These are phyloP conservation scores for Aptenodytes forsteri DNA, from an alignment of 2,113 vertebrate genomes.

Conservation along the genomic window DNA sequence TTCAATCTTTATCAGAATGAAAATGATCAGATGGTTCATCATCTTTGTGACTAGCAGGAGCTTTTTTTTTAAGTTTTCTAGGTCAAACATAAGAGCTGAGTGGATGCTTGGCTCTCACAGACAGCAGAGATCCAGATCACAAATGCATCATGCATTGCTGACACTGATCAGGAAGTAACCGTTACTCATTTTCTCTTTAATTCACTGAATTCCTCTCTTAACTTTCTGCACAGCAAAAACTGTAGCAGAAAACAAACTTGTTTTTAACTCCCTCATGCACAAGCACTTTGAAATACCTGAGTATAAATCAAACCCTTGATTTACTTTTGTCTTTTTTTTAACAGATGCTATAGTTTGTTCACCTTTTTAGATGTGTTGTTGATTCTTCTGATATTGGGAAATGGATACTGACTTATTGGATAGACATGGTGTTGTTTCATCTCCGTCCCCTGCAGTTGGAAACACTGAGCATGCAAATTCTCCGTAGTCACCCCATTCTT, in stretches of 20 bases:
- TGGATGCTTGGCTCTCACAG: neutral
- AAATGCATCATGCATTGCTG: rapidly evolving
- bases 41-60: neutral
- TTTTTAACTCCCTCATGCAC: neutral
- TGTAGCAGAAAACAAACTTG: neutral
- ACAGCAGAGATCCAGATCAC: neutral
- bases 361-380: neutral
- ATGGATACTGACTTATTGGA: neutral
- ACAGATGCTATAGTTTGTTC: neutral
- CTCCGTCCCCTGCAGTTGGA: neutral
- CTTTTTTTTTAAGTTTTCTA: neutral
- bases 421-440: neutral
- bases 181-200: neutral
- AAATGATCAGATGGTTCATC: neutral
- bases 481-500: neutral
- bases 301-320: neutral
- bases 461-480: neutral
- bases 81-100: neutral
- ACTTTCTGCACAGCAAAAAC: neutral
- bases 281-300: neutral
- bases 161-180: no score
- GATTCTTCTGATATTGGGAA: neutral
- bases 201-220: neutral
- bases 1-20: neutral
- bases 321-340: neutral